Evolutionary conservation across 2,113 vertebrate genomes (phyloP).

Genomic region (Rhinoderma darwinii): DNA sequence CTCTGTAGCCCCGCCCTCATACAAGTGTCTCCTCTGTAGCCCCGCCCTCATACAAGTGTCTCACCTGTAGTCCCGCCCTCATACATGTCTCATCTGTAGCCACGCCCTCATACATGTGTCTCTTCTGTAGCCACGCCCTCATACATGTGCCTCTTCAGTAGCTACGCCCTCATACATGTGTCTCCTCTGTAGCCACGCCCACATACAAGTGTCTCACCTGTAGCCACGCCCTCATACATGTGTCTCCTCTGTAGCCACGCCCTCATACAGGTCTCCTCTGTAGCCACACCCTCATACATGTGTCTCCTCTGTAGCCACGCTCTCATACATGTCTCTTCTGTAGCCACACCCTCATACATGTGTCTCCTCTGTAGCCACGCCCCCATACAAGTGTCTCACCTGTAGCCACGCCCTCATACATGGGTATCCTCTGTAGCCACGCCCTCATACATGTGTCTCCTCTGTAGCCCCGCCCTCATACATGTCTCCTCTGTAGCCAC

Average conservation of each 20-base stretch:
- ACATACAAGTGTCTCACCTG: no score
- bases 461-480: not conserved
- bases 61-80: not conserved
- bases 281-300: not conserved
- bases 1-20: not conserved
- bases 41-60: not conserved
- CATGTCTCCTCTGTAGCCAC: not conserved
- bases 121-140: not conserved
- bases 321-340: no score
- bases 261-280: no score
- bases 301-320: not conserved
- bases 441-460: no score
- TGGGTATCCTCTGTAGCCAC: not conserved
- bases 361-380: not conserved
- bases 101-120: not conserved
- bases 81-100: no score
- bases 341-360: not conserved
- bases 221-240: not conserved
- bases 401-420: not conserved
- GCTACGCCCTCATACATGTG: not conserved
- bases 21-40: no score
- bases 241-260: not conserved
- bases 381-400: no score
- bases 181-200: not conserved
- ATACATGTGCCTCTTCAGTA: no score